Base-by-base conservation (phyloP, 1,140 invertebrate species). In the Diabrotica undecimpunctata region DNA sequence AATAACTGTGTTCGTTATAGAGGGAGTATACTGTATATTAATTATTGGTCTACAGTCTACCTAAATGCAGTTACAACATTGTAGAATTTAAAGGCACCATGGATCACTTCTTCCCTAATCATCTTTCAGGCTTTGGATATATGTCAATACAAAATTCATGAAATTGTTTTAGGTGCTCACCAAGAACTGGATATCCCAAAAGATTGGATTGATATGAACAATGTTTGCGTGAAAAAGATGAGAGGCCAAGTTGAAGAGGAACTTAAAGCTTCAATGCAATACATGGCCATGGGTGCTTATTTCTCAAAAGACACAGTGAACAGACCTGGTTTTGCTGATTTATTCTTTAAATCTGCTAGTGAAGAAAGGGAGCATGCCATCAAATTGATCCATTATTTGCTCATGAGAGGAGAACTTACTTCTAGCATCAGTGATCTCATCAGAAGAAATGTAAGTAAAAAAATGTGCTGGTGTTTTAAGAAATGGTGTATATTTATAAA, bases 311-410 rank as follows among this genome's bases (percentile, higher is more conserved):
- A 94, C 75, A 81, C 80, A 56, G 80, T 88, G 7, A 94, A 94
- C 75, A 84, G 93, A 54, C 93, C 91, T 12, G 95, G 95, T 12
- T 94, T 97, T 74, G 87, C 92, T 7, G 93, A 97, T 72, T 82
- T 94, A 67, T 96, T 97, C 83, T 88, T 94, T 74, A 86, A 93
- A 50, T 86, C 88, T 51, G 93, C 94, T 0, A 85, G 83, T 37
- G 95, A 97, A 79, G 95, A 98, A 79, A 85, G 93, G 36, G 84
- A 93, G 65, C 96, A 97, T 78, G 95, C 93, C 0, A 88, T 93
- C 71, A 94, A 94, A 77, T 81, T 98, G 38, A 91, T 97, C 54
- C 88, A 94, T 62, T 97, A 97, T 79, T 79, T 97, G 64, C 86
- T 94, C 57, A 93, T 93, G 87, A 86, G 96, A 78, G 94, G 94